A percentile compares a stretch with the other conserved stretches of the same genome.
Evolutionary conservation across 2,797 vertebrate species (phyloP).

Genomic region (Mus spretus): DNA sequence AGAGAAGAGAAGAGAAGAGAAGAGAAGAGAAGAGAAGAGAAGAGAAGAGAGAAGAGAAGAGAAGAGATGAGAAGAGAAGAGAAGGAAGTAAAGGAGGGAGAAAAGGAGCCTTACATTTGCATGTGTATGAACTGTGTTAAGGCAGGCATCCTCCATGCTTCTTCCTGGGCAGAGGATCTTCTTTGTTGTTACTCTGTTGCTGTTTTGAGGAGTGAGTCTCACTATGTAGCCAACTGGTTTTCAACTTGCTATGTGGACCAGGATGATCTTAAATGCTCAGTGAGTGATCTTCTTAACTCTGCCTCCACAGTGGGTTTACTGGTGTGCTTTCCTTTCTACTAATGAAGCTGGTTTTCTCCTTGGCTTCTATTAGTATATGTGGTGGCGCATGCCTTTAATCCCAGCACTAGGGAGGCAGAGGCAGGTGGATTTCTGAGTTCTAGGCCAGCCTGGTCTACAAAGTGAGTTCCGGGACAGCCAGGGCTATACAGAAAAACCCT

Average conservation of each 20-base stretch:
- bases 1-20: too few relatives aligned
- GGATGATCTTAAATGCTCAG: not conserved
- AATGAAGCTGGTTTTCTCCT: not conserved
- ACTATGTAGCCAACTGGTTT: not conserved
- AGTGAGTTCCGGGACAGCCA: too few relatives aligned
- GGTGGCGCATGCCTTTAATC: too few relatives aligned
- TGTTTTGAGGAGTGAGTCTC: not conserved
- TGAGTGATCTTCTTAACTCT: not conserved
- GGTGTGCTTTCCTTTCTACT: not conserved
- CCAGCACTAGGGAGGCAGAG: too few relatives aligned
- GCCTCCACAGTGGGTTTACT: too few relatives aligned
- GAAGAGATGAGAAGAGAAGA: too few relatives aligned
- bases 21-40: too few relatives aligned
- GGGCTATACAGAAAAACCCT: too few relatives aligned
- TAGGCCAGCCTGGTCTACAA: too few relatives aligned
- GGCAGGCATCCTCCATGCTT: too few relatives aligned
- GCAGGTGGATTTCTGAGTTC: too few relatives aligned
- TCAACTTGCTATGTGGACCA: not conserved
- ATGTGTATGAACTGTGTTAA: not conserved
- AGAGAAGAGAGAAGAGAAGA: too few relatives aligned
- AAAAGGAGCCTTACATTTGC: not conserved
- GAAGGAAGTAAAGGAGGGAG: not conserved
- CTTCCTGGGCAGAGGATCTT: not conserved
- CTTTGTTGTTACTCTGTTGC: not conserved
- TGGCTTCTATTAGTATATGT: not conserved